Conservation (phyloP, 2,888 invertebrate genomes). For the Rhamphomyia laevipes region DNA sequence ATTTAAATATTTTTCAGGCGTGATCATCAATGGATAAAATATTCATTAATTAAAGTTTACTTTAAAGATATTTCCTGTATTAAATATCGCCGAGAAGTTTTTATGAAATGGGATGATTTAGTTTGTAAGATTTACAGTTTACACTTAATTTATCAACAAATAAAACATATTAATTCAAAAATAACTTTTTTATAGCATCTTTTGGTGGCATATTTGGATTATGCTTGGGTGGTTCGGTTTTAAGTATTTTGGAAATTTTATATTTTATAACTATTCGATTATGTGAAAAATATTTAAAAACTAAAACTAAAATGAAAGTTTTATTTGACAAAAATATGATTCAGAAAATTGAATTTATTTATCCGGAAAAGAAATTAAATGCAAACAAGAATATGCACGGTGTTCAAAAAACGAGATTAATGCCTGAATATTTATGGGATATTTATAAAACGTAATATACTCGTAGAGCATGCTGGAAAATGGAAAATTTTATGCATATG, state of each 20-base stretch:
- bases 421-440: no score
- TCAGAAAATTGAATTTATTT: no score
- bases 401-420: no score
- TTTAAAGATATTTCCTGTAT: constrained; percentile 40
- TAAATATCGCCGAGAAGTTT: constrained; percentile 42
- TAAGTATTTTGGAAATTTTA: constrained; percentile 46
- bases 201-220: constrained; percentile 51
- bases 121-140: constrained; percentile 39
- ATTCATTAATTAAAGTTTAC: constrained; percentile 20
- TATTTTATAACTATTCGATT: constrained; percentile 29
- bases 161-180: background rate
- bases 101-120: constrained; percentile 45
- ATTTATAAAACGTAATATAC: no score
- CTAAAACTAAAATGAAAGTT: constrained; percentile 2
- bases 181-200: constrained; percentile 38
- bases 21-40: constrained; percentile 9
- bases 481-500: no score
- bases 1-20: background rate
- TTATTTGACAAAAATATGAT: no score
- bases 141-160: background rate
- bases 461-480: no score
- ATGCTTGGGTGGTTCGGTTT: constrained; percentile 49
- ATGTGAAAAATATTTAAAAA: constrained; percentile 7
- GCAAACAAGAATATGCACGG: no score
- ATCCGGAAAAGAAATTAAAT: no score